Conservation (phyloP, 1,140 invertebrate genomes). For the Drosophila biarmipes region DNA sequence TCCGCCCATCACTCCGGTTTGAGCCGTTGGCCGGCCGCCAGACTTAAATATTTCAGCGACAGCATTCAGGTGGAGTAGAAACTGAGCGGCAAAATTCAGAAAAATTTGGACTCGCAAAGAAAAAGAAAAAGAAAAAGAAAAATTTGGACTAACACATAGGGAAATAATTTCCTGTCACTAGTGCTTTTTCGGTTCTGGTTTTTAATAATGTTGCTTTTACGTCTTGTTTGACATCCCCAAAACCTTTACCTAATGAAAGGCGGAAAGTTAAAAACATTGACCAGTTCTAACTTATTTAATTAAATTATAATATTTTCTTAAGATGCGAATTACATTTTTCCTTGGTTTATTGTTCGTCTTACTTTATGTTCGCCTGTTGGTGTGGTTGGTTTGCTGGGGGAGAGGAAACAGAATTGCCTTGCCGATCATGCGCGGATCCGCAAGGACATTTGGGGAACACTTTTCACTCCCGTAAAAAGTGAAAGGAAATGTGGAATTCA, state of each 20-base stretch:
- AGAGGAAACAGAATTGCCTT: no score
- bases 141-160: slow-evolving; percentile 33
- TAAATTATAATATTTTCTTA: no score
- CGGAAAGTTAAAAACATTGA: slow-evolving; percentile 72
- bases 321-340: no score
- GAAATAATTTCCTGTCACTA: slow-evolving; percentile 8
- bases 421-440: no score
- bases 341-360: no score
- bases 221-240: slow-evolving; percentile 9
- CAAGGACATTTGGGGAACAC: no score
- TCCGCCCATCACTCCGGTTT: slow-evolving; percentile 12
- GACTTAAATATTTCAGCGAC: slow-evolving; percentile 76
- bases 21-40: slow-evolving; percentile 59
- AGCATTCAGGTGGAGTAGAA: slow-evolving; percentile 32
- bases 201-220: slow-evolving; percentile 37
- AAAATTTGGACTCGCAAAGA: slow-evolving; percentile 66
- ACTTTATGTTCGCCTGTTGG: no score
- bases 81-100: slow-evolving; percentile 19
- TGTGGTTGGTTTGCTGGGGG: no score
- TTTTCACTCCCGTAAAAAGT: no score
- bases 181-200: slow-evolving; percentile 29
- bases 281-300: slow-evolving; percentile 79
- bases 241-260: slow-evolving; percentile 25
- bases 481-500: no score
- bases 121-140: no score